Base-by-base conservation (phyloP, 2,888 invertebrate species). In the Acrobasis repandana region DNA sequence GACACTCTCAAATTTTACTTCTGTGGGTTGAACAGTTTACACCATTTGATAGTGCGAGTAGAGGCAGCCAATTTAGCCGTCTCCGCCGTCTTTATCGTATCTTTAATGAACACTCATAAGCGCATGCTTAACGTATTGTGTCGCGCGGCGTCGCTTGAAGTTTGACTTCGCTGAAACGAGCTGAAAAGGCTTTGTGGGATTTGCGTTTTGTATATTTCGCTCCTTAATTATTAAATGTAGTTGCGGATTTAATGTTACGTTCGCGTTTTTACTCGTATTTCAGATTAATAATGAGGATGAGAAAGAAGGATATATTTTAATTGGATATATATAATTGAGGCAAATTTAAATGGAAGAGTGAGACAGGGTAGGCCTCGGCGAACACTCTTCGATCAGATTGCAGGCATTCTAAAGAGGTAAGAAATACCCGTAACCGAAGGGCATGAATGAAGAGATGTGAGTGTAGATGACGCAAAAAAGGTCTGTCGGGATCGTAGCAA, bases 61-160 rank as follows among this genome's bases (percentile, higher is more conserved):
- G 65, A 67, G 75, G 75, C 82, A 88, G 87, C 81, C 86, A 88
- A 86, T 88, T 86, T 82, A 84, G 77, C 74, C 82, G 83, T 76
- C 80, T 76, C 81, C 84, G 81, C 80, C 86, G 90, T 88, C 90
- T 89, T 90, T 89, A 90, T 89, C 86, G 88, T 90, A 91, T 91
- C 91, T 91, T 89, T 90, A 90, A 90, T 86, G 90, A 90, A 92
- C 91, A 92, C 86, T 91, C 91, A 85, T 89, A 90, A 91, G 86
- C 88, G 81, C 76, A 76, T 84, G 80, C 83, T 90, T 86, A 86
- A 77, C 80, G 83, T 84, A 86, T 85, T 87, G 89, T 83, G 80
- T 77, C 65, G 69, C 18, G 56, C 65, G 75, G 72, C 74, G 73
- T 75, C 77, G 58, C 61, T 67, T 72, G 73, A 67, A 54, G 54